Conservation (phyloP, 2,888 invertebrate species). For the Agriopis leucophaearia region DNA sequence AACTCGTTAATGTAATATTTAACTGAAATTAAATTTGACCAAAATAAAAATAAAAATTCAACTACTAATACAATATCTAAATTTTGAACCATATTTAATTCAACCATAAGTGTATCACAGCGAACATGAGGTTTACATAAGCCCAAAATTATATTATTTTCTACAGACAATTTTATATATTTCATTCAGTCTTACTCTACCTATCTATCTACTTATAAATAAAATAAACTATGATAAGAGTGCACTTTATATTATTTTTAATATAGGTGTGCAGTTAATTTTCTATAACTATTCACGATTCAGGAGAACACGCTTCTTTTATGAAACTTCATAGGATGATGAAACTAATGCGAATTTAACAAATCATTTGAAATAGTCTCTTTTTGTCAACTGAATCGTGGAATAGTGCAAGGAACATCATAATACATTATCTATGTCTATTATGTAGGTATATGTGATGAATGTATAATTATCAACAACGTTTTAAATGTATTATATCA, state of each 20-base stretch:
- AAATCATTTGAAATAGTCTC: background rate
- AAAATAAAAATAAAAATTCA: no score
- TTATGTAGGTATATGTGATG: slow-evolving; percentile 50
- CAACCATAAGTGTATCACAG: slow-evolving; percentile 71
- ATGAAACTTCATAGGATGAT: background rate
- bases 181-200: slow-evolving; percentile 82
- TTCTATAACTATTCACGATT: slow-evolving; percentile 60
- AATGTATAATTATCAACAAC: slow-evolving; percentile 74
- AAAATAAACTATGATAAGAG: slow-evolving; percentile 72
- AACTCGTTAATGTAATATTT: background rate
- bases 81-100: slow-evolving; percentile 50
- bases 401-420: slow-evolving; percentile 72
- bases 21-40: no score
- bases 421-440: slow-evolving; percentile 67
- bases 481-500: slow-evolving; percentile 68
- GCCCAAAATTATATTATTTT: slow-evolving; percentile 59
- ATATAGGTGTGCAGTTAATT: slow-evolving; percentile 73
- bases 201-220: slow-evolving; percentile 70
- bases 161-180: slow-evolving; percentile 63
- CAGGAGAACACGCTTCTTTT: slow-evolving; percentile 54
- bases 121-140: slow-evolving; percentile 71
- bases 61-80: slow-evolving; percentile 10
- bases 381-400: slow-evolving; percentile 54
- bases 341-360: background rate
- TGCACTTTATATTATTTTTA: slow-evolving; percentile 75